phyloP scores from a whole-genome alignment of 2,888 invertebrate species.

The Eupithecia subumbrata region DNA sequence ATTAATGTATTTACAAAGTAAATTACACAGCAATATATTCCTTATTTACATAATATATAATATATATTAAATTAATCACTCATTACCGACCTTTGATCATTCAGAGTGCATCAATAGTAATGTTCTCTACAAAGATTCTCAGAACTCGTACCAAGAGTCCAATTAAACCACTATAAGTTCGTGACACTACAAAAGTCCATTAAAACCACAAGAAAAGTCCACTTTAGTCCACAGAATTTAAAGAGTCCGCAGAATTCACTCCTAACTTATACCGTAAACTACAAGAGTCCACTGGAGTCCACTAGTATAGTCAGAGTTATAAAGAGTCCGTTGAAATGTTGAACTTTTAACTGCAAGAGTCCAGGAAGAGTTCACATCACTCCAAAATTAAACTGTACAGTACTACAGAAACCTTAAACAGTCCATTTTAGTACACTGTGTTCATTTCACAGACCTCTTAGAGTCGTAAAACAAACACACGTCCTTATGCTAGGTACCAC shows the following conservation, averaged over 20 bases:
- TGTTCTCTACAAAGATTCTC: background rate
- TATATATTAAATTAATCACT: background rate
- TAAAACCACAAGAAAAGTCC: background rate
- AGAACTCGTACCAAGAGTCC: background rate
- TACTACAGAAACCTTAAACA: background rate
- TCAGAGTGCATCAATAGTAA: background rate
- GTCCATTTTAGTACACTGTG: background rate
- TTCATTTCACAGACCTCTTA: slow-evolving; percentile 25
- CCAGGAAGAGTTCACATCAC: background rate
- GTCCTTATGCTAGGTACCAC: slow-evolving; percentile 83
- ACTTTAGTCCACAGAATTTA: background rate
- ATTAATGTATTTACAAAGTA: background rate
- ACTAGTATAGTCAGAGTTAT: background rate
- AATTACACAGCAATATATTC: background rate
- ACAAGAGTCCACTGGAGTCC: background rate
- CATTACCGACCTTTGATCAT: background rate
- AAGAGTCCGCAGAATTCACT: background rate
- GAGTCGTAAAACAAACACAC: slow-evolving; percentile 51
- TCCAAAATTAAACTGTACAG: background rate
- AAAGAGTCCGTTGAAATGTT: background rate
- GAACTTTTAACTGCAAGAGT: background rate
- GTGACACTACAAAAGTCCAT: background rate
- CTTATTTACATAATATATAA: no score
- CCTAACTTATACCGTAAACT: background rate
- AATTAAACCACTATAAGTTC: background rate